Evolutionary conservation across 2,797 vertebrate genomes (phyloP), one percentile per base, ranked within the genome.

Genomic region (Chaunax sp.): DNA sequence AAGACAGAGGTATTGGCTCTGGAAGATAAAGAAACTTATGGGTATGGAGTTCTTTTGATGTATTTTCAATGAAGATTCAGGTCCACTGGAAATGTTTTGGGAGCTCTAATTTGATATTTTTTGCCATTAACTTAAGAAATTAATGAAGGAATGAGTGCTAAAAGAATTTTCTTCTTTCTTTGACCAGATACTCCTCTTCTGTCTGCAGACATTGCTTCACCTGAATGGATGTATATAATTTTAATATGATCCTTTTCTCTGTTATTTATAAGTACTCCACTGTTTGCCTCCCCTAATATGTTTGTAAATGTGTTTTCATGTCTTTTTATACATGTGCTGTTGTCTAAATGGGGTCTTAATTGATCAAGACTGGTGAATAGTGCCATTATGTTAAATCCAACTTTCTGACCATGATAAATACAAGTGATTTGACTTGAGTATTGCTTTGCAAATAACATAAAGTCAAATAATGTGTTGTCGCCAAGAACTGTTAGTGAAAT

Each of bases 1-100:
- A 99, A 95, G 97, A 99, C 94, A 97, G 96, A 96, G 95, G 93
- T 81, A 92, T 96, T 87, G 95, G 92, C 78, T 95, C 95, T 35
- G 94, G 95, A 88, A 98, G 96, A 96, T 98, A 96, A 96, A 93
- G 83, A 77, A 68, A 14, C 71, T 55, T 76, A n/a, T 65, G 0
- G 35, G 65, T 76, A 73, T 50, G 57, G 12, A 52, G 5, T 41
- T 4, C 18, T 45, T 57, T 20, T 54, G n/a, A 3, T 50, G 7
- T 18, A 13, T 60, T 49, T 43, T 43, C 25, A 33, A 45, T 53
- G 11, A 33, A 62, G 13, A 70, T 40, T 52, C 4, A 0, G 26
- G 43, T 66, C 40, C 4, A 53, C 6, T 37, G n/a, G 14, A 23
- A 55, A 46, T n/a, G 9, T 41, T 12, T 19, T 38, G 10, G 37